Conservation (phyloP, 2,888 invertebrate species). For the Caenorhabditis sp. region DNA sequence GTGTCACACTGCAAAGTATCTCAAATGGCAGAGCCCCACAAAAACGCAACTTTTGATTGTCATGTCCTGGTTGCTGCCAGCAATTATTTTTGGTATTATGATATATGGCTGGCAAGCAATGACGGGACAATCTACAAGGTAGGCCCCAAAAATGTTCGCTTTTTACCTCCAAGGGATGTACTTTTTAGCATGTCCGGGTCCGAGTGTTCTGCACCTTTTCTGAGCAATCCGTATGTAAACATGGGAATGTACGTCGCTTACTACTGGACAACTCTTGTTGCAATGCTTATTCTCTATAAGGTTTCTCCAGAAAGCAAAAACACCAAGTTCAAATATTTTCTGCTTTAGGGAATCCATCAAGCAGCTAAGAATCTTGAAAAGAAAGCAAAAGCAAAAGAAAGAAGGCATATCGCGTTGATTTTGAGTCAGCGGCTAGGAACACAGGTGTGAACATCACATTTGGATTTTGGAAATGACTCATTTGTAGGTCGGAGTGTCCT, state of each 20-base stretch:
- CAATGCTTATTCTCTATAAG: slow-evolving; percentile 83
- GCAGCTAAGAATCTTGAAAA: slow-evolving; percentile 82
- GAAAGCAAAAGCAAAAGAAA: slow-evolving; percentile 81
- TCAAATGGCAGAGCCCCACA: slow-evolving; percentile 87
- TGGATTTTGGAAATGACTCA: slow-evolving; percentile 26
- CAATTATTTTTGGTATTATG: slow-evolving; percentile 82
- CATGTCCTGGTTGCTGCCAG: slow-evolving; percentile 81
- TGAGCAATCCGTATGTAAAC: slow-evolving; percentile 82
- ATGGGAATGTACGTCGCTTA: slow-evolving; percentile 83
- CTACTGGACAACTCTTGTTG: slow-evolving; percentile 83
- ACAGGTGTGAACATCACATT: slow-evolving; percentile 70
- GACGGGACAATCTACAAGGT: slow-evolving; percentile 70
- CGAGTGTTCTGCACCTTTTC: slow-evolving; percentile 82
- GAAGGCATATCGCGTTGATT: slow-evolving; percentile 80
- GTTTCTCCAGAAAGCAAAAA: slow-evolving; percentile 44
- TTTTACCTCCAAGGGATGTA: not conserved
- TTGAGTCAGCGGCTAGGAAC: slow-evolving; percentile 81
- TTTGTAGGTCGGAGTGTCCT: slow-evolving; percentile 80
- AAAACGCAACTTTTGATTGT: slow-evolving; percentile 85
- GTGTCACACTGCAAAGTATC: slow-evolving; percentile 82
- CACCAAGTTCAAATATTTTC: not conserved
- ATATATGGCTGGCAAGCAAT: slow-evolving; percentile 82
- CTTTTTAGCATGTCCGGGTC: slow-evolving; percentile 71
- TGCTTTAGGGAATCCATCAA: slow-evolving; percentile 79
- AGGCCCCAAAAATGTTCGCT: not conserved